phyloP scores from a whole-genome alignment of 2,888 invertebrate species.

The Ceraclea dissimilis region DNA sequence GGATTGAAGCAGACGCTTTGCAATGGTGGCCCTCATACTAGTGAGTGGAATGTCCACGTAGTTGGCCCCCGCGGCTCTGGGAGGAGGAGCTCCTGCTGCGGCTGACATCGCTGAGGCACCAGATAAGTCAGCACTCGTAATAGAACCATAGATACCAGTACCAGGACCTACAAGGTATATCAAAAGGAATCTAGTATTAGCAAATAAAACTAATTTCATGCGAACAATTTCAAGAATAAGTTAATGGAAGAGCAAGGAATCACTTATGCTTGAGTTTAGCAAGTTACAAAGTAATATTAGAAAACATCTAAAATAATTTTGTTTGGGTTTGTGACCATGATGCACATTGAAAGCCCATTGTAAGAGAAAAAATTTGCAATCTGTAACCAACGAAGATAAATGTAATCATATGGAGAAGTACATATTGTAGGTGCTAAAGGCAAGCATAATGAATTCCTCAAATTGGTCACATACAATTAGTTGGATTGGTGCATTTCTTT shows the following conservation, averaged over 20 bases:
- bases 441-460: conserved; percentile 25
- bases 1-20: conserved; percentile 78
- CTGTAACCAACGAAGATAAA: no score
- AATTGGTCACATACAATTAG: neutral
- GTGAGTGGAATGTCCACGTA: conserved; percentile 76
- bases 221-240: no score
- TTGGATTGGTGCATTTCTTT: conserved; percentile 7
- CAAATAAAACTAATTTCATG: no score
- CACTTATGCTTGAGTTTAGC: conserved; percentile 26
- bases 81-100: conserved; percentile 29
- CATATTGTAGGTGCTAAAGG: conserved; percentile 15
- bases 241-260: conserved; percentile 12
- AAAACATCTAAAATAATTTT: neutral
- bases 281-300: conserved; percentile 21
- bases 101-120: conserved; percentile 36
- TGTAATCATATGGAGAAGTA: no score
- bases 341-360: no score
- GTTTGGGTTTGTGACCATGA: no score
- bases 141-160: conserved; percentile 74
- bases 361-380: no score
- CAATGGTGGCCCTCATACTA: conserved; percentile 80
- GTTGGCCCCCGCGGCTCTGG: conserved; percentile 42
- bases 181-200: neutral
- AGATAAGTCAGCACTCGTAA: conserved; percentile 73
- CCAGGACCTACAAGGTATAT: conserved; percentile 49